These are phyloP conservation scores for Sebastes melanostomus DNA, from an alignment of 2,797 vertebrate genomes.

Conservation along the genomic window DNA sequence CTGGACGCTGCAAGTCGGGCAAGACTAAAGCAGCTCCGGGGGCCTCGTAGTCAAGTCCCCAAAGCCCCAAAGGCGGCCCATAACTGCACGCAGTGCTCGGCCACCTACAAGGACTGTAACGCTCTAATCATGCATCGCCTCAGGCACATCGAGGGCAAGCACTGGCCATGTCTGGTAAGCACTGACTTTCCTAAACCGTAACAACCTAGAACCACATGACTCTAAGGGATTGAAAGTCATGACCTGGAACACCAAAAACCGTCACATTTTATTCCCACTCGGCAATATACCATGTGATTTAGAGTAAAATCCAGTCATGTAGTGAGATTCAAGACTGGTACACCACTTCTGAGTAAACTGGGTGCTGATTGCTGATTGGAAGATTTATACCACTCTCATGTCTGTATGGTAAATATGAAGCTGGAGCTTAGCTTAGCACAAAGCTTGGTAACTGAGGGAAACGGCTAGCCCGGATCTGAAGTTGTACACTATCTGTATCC, in stretches of 20 bases:
- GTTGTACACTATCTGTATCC: no score
- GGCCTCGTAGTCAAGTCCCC: conserved; percentile 73
- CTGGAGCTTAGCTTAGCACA: background rate
- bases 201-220: background rate
- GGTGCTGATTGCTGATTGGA: background rate
- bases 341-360: background rate
- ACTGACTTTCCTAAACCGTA: background rate
- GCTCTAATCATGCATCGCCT: conserved; percentile 84
- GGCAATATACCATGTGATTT: background rate
- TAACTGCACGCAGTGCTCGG: conserved; percentile 78
- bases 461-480: no score
- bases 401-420: background rate
- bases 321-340: background rate
- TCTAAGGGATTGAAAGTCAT: background rate
- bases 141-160: conserved; percentile 84
- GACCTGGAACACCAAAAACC: rapidly evolving
- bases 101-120: conserved; percentile 82
- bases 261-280: background rate
- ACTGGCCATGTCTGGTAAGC: conserved; percentile 87
- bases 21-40: conserved; percentile 76
- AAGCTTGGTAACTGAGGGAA: background rate
- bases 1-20: conserved; percentile 73
- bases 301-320: background rate
- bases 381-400: no score
- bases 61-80: conserved; percentile 75